Base-by-base conservation (phyloP, 2,888 invertebrate species). In the Plutella xylostella region DNA sequence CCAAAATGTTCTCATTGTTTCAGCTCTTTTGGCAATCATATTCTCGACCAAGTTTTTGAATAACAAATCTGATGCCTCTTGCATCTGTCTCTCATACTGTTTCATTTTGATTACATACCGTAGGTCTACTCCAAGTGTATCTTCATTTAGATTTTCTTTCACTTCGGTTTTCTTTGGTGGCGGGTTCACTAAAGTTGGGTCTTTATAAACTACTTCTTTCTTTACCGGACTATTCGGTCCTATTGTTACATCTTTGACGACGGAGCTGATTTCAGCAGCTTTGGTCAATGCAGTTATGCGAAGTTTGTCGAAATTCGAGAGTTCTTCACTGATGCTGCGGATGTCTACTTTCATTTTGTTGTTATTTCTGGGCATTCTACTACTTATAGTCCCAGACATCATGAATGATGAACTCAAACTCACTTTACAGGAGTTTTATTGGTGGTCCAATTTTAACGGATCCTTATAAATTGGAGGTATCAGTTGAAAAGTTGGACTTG, bases 201-300 rank as follows among this genome's bases (percentile, higher is more conserved):
- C n/a, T n/a, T n/a, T n/a, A n/a, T n/a, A n/a, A n/a, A n/a, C n/a
- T n/a, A n/a, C n/a, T 25, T 55, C 55, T 44, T 72, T 58, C 17
- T 59, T 57, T 11, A 50, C 28, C 9, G 64, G 62, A 43, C 63
- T 69, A 12, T 68, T 69, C 1, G 86, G 85, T 1, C 86, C 86
- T 45, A 87, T 79, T 0, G 88, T 88, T 1, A 83, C 83, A 63
- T 84, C 77, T 50, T 77, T 76, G 1, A 87, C 68, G 28, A 65
- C 57, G 2, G 78, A 75, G 48, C 86, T 86, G 20, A 88, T 78
- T 57, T 73, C 71, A 15, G 80, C 83, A 3, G 86, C 87, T 62
- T 88, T 89, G 30, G 76, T 80, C 19, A 90, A 61, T 4, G 87
- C 88, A 3, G 89, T 86, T 47, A 88, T 71, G 54, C 88, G 86